phyloP scores from a whole-genome alignment of 2,888 invertebrate genomes.

The Cacoxenus indagator region DNA sequence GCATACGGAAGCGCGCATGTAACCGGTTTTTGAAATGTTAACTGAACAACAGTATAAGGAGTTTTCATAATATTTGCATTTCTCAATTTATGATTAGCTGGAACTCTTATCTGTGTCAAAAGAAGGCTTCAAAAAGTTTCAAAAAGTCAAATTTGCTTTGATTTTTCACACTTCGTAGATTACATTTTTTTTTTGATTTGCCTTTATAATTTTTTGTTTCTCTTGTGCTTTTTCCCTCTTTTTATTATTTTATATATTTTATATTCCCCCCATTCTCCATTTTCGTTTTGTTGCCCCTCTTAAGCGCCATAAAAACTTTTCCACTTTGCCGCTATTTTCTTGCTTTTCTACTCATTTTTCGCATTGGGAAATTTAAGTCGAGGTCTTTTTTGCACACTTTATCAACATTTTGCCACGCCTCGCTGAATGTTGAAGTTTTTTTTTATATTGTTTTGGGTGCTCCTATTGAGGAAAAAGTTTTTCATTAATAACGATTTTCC shows the following conservation, averaged over 20 bases:
- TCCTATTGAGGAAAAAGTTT: slow-evolving; percentile 53
- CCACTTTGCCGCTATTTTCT: slow-evolving; percentile 23
- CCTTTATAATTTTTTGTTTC: too few relatives aligned
- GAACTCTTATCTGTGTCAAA: too few relatives aligned
- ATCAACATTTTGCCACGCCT: slow-evolving; percentile 66
- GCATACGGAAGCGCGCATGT: slow-evolving; percentile 17
- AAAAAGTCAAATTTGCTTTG: too few relatives aligned
- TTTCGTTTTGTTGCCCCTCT: slow-evolving; percentile 33
- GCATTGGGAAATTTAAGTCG: background rate
- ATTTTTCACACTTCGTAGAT: too few relatives aligned
- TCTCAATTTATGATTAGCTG: too few relatives aligned
- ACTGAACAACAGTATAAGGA: slow-evolving; percentile 20
- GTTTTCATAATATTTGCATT: background rate
- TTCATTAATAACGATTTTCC: slow-evolving; percentile 71
- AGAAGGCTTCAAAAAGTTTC: too few relatives aligned
- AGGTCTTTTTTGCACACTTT: slow-evolving; percentile 47
- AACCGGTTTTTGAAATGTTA: slow-evolving; percentile 23
- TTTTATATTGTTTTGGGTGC: slow-evolving; percentile 37
- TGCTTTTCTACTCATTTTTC: background rate
- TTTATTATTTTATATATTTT: slow-evolving; percentile 23
- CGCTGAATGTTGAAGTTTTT: slow-evolving; percentile 56
- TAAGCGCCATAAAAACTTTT: slow-evolving; percentile 24
- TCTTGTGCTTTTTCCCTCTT: background rate
- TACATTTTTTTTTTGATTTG: too few relatives aligned
- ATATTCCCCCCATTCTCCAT: slow-evolving; percentile 28